Conservation (phyloP, 2,113 vertebrate genomes). For the Archocentrus centrarchus region DNA sequence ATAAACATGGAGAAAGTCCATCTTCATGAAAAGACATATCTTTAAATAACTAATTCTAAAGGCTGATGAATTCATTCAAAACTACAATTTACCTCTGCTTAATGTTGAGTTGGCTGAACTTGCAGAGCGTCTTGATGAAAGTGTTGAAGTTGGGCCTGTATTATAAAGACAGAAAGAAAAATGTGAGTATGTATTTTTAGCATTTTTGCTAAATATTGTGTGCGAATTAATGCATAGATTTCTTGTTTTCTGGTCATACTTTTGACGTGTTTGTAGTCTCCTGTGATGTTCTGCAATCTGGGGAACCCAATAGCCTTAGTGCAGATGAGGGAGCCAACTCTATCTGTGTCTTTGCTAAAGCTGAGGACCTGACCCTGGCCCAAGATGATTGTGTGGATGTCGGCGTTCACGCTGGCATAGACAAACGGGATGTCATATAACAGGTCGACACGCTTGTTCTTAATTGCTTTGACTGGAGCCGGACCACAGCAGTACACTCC, state of each 20-base stretch:
- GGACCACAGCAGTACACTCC: conserved; percentile 88
- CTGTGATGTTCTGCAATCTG: conserved; percentile 70
- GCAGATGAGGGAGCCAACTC: conserved; percentile 78
- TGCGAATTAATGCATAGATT: background rate
- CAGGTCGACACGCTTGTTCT: conserved; percentile 73
- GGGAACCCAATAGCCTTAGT: conserved; percentile 72
- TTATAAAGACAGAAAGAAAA: background rate
- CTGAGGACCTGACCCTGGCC: conserved; percentile 28
- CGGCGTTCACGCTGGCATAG: conserved; percentile 87
- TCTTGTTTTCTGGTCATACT: conserved; percentile 41
- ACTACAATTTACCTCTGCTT: conserved; percentile 37
- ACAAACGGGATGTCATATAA: conserved; percentile 85
- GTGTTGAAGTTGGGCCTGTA: conserved; percentile 51
- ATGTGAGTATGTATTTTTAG: background rate
- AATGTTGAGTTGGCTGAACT: conserved; percentile 42
- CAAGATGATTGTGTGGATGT: conserved; percentile 65
- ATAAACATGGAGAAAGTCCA: conserved; percentile 2
- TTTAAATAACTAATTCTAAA: rapidly evolving
- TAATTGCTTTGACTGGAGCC: conserved; percentile 81
- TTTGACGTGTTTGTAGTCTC: conserved; percentile 72
- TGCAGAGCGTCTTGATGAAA: conserved; percentile 51
- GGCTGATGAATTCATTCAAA: background rate
- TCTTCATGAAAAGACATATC: background rate
- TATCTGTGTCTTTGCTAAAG: conserved; percentile 56
- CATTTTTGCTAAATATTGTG: background rate